phyloP scores from a whole-genome alignment of 1,140 invertebrate species.

The Thereuonema tuberculata region DNA sequence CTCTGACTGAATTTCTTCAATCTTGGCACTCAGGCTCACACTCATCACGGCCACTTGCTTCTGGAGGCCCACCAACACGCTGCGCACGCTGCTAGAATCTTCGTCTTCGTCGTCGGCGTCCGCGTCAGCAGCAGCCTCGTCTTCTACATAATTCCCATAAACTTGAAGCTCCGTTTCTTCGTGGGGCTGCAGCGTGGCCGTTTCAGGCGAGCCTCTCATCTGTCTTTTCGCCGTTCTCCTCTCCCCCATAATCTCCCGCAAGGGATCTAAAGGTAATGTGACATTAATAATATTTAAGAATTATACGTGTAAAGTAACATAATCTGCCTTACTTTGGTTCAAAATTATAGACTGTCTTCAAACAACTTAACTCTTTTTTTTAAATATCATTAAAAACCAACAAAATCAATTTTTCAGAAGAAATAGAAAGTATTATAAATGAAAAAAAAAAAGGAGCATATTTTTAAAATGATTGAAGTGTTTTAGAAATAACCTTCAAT shows the following conservation, averaged over 20 bases:
- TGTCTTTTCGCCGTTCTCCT: slow-evolving; percentile 15
- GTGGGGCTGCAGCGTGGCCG: background rate
- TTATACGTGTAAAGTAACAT: no score
- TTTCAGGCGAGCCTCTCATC: slow-evolving; percentile 7
- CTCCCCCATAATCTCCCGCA: slow-evolving; percentile 12
- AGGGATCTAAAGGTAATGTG: background rate
- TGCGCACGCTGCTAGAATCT: slow-evolving; percentile 5
- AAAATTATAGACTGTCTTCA: no score
- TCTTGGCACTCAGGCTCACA: slow-evolving; percentile 79
- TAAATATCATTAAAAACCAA: no score
- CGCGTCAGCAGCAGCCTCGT: background rate
- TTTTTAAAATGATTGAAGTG: no score
- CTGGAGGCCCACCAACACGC: slow-evolving; percentile 49
- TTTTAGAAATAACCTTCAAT: no score
- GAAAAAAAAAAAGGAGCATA: no score
- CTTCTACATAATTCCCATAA: slow-evolving; percentile 1
- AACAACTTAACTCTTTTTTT: no score
- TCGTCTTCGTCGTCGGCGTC: slow-evolving; percentile 2
- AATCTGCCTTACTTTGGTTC: no score
- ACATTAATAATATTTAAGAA: no score
- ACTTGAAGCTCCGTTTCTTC: background rate
- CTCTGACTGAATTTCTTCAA: slow-evolving; percentile 67
- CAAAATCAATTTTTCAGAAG: no score
- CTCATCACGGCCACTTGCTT: slow-evolving; percentile 92
- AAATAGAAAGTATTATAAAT: no score